Conservation (phyloP, 2,797 vertebrate species). For the Brotogeris chrysoptera region DNA sequence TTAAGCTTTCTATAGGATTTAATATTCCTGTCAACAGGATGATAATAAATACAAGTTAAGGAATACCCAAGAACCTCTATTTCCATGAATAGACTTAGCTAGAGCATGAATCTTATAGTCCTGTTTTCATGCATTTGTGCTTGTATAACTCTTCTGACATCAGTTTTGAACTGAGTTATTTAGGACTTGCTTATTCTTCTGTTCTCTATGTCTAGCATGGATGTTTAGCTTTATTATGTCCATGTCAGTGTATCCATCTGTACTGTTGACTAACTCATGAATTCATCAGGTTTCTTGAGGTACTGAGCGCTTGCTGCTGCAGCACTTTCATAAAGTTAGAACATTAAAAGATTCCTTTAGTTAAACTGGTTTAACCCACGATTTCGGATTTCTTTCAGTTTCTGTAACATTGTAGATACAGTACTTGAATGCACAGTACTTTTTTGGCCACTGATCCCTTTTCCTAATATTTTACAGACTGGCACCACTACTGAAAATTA, state of each 20-base stretch:
- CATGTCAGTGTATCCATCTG: not conserved
- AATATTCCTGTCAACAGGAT: not conserved
- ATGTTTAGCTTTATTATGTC: conserved; percentile 23
- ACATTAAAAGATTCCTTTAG: not conserved
- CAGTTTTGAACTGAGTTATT: not conserved
- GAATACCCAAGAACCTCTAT: not conserved
- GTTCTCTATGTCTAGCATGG: not conserved
- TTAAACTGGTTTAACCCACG: not conserved
- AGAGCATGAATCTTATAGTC: not conserved
- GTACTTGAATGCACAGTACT: not conserved
- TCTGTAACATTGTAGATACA: not conserved
- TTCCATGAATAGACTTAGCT: not conserved
- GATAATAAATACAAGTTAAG: not conserved
- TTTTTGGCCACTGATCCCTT: not conserved
- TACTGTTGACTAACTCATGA: not conserved
- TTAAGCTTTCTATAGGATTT: conserved; percentile 6
- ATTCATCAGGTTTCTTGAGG: not conserved
- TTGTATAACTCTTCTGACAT: conserved; percentile 16
- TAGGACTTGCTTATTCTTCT: not conserved
- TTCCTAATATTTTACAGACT: not conserved
- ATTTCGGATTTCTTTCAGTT: not conserved
- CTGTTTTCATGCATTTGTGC: not conserved
- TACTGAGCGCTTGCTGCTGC: not conserved
- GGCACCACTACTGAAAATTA: conserved; percentile 13
- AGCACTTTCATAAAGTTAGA: not conserved